Evolutionary conservation across 2,113 vertebrate genomes (phyloP).

Genomic region (Grammomys surdaster): DNA sequence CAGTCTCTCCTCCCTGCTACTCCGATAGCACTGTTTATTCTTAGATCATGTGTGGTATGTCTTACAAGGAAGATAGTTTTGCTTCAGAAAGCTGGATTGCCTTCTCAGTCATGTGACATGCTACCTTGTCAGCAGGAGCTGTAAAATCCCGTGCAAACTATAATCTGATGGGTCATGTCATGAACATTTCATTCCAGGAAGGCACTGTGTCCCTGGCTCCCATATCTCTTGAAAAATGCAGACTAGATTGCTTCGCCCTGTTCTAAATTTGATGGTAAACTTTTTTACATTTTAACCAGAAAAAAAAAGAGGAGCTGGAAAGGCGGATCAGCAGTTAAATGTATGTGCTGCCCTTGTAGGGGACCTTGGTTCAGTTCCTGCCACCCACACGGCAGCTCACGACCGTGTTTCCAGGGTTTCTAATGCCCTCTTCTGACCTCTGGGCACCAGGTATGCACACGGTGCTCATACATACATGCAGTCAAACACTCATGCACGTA

Average conservation of each 20-base stretch:
- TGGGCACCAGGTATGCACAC: not conserved
- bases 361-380: not conserved
- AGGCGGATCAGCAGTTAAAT: not conserved
- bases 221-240: not conserved
- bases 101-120: not conserved
- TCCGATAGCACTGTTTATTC: not conserved
- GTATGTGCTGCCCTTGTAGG: not conserved
- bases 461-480: not conserved
- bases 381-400: not conserved
- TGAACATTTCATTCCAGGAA: not conserved
- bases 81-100: not conserved
- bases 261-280: constrained; percentile 17
- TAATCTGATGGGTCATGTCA: not conserved
- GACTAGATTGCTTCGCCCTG: not conserved
- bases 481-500: not conserved
- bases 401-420: not conserved
- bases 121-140: not conserved
- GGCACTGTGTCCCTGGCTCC: not conserved
- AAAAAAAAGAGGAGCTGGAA: not conserved
- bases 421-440: not conserved
- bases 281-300: not conserved
- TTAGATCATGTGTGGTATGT: rapidly evolving
- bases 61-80: not conserved
- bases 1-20: not conserved
- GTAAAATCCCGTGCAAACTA: not conserved